Conservation (phyloP, 2,797 vertebrate species). For the Peromyscus attwateri region DNA sequence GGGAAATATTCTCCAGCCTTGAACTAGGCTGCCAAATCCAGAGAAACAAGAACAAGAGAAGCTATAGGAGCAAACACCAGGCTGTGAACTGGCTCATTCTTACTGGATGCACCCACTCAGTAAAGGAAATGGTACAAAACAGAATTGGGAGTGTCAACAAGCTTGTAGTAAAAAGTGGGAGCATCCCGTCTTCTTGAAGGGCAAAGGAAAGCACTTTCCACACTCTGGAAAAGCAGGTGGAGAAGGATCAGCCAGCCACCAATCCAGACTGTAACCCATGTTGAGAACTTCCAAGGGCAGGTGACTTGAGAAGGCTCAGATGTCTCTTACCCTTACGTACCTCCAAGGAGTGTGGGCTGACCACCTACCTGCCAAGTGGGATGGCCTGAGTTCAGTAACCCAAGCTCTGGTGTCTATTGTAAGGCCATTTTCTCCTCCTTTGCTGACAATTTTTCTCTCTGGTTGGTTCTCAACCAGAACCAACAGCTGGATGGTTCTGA, state of each 20-base stretch:
- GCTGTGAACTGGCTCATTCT: not conserved
- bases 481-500: not conserved
- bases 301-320: not conserved
- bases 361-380: constrained; percentile 1
- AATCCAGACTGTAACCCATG: constrained; percentile 16
- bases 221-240: not conserved
- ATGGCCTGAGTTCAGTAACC: not conserved
- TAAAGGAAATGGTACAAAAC: not conserved
- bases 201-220: constrained; percentile 44
- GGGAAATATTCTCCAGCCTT: not conserved
- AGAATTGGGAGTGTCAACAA: not conserved
- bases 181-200: not conserved
- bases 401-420: not conserved
- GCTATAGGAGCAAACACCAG: not conserved
- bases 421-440: not conserved
- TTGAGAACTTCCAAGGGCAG: not conserved
- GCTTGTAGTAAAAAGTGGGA: not conserved
- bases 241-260: not conserved
- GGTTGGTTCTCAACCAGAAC: too few species aligned
- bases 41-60: constrained; percentile 16
- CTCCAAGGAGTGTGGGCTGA: not conserved
- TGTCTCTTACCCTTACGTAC: not conserved
- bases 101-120: not conserved
- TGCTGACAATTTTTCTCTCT: constrained; percentile 2
- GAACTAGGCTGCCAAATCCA: not conserved